Evolutionary conservation across 2,888 invertebrate species (phyloP).

Genomic region (Anodontia alba): DNA sequence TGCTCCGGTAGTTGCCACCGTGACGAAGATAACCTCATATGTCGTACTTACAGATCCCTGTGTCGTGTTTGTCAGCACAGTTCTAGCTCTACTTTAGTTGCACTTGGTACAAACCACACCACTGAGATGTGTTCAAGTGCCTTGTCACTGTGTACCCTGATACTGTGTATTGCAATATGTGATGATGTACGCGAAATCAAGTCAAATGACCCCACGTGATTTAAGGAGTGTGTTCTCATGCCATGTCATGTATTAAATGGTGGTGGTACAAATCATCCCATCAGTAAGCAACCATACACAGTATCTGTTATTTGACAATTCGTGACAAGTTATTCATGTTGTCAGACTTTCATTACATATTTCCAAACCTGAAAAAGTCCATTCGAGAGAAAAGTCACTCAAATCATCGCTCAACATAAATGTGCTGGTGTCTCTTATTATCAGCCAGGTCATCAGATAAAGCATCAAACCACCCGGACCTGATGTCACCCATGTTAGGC

Average conservation of each 20-base stretch:
- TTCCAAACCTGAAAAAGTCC: conserved; percentile 1
- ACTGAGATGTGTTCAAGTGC: neutral
- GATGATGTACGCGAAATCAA: neutral
- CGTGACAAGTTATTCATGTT: neutral
- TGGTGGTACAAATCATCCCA: neutral
- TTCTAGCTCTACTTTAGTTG: neutral
- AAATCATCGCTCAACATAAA: neutral
- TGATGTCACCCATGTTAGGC: neutral
- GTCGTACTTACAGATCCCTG: no score
- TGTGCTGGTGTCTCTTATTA: neutral
- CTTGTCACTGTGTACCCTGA: neutral
- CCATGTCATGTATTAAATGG: neutral
- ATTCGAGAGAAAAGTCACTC: neutral
- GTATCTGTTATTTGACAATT: neutral
- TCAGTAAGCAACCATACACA: neutral
- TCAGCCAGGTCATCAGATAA: neutral
- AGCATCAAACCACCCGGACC: neutral
- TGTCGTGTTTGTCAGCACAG: neutral
- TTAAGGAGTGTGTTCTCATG: neutral
- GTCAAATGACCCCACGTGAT: neutral
- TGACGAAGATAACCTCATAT: neutral
- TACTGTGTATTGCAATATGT: neutral
- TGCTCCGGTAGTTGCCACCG: conserved; percentile 1
- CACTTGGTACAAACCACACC: neutral
- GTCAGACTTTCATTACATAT: neutral